These are phyloP conservation scores for Notoglanidium macrostoma DNA, from an alignment of 2,797 vertebrate genomes.

Conservation along the genomic window DNA sequence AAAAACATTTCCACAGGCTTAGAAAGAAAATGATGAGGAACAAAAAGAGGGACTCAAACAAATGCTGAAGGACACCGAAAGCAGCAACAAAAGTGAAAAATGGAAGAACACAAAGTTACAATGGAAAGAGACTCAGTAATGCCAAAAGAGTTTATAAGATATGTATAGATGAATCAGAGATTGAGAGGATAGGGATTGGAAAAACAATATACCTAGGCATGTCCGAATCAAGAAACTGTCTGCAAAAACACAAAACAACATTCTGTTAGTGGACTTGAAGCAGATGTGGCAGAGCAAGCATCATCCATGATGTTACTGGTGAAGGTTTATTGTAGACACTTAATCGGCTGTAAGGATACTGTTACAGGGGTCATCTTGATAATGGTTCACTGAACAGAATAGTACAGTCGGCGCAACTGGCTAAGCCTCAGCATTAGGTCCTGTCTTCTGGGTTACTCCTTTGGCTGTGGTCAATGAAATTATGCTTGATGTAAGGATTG, in stretches of 20 bases:
- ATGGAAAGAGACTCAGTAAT: slow-evolving; percentile 40
- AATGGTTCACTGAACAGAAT: slow-evolving; percentile 23
- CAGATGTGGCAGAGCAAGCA: slow-evolving; percentile 69
- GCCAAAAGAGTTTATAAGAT: slow-evolving; percentile 5
- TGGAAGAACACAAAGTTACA: slow-evolving; percentile 33
- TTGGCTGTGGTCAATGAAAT: slow-evolving; percentile 41
- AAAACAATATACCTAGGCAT: slow-evolving; percentile 98
- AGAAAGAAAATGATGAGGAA: background rate
- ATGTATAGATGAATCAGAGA: slow-evolving; percentile 41
- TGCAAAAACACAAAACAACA: slow-evolving; percentile 96
- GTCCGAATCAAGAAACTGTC: slow-evolving; percentile 99
- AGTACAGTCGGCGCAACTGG: slow-evolving; percentile 42
- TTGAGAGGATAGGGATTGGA: slow-evolving; percentile 68
- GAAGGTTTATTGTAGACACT: slow-evolving; percentile 57
- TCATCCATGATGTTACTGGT: slow-evolving; percentile 59
- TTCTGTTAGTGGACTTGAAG: slow-evolving; percentile 86
- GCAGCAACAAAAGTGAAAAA: background rate
- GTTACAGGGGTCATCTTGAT: slow-evolving; percentile 34
- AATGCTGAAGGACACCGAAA: slow-evolving; percentile 43
- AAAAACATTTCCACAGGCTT: slow-evolving; percentile 48
- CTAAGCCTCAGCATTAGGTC: slow-evolving; percentile 52
- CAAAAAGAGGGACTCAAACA: slow-evolving; percentile 15
- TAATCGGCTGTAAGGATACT: slow-evolving; percentile 35
- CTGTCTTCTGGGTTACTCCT: slow-evolving; percentile 46
- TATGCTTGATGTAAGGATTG: slow-evolving; percentile 48